Evolutionary conservation across 2,797 vertebrate genomes (phyloP), one percentile per base, ranked within the genome.

Genomic region (Intellagama lesueurii): DNA sequence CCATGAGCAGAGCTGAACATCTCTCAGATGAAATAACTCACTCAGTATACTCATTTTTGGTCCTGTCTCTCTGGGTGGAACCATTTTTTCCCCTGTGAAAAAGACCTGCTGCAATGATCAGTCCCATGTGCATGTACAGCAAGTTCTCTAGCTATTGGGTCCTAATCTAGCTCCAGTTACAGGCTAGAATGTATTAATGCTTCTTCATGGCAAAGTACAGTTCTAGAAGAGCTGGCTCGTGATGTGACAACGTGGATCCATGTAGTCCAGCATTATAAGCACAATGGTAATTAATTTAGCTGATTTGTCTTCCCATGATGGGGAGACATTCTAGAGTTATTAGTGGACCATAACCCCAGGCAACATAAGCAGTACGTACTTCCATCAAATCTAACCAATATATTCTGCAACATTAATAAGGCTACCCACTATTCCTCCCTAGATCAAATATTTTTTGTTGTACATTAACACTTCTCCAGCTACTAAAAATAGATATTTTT

Each of bases 381-480:
- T 64, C 60, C 60, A 2, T 64, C 60, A 64, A 22, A 64, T 14
- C 16, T 22, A 64, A 22, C 60, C 60, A 64, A 64, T 64, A 64
- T 64, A 64, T 64, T 22, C 16, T 64, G 60, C 60, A 64, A 64
- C 60, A 64, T 14, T 64, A 22, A 3, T 22, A 56, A 56, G 52
- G 14, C 12, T 56, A 56, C 52, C 1, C 14, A 64, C 16, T 64
- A 14, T 14, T 64, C 19, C 60, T 5, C 60, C 60, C 32, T 73
- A 32, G 70, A 60, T 92, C 93, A 72, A 90, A 92, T 90, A 88
- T 64, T 69, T 90, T 94, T 85, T 91, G 79, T 93, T 94, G 75
- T 0, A 5, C 82, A 94, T 95, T 83, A 69, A 88, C 77, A 90
- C 77, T 92, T 88, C 80, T 92, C 81, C 68, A 83, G 90, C 91